Evolutionary conservation across 2,888 invertebrate species (phyloP).

Genomic region (Ceraclea dissimilis): DNA sequence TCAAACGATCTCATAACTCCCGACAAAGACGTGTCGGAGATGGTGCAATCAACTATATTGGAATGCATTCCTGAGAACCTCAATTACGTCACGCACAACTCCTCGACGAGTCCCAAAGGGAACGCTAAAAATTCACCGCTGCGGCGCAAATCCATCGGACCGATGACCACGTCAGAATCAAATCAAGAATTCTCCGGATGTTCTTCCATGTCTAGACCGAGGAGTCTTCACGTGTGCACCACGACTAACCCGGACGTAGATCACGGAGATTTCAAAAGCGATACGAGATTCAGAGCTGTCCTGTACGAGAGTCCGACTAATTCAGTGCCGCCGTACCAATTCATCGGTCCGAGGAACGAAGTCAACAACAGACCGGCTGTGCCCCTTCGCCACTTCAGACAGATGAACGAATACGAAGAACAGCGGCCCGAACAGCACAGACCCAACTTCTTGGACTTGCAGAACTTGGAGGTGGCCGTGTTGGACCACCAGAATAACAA

Average conservation of each 20-base stretch:
- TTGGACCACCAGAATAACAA: slow-evolving; percentile 39
- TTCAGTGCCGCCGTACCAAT: too few relatives aligned
- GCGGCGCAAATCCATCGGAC: slow-evolving; percentile 15
- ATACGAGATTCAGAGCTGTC: background rate
- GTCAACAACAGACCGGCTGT: background rate
- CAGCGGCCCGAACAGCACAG: slow-evolving; percentile 5
- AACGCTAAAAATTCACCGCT: background rate
- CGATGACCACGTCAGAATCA: background rate
- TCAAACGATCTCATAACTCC: slow-evolving; percentile 22
- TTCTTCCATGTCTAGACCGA: slow-evolving; percentile 13
- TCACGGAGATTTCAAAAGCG: slow-evolving; percentile 7
- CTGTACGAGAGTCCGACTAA: background rate
- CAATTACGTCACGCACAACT: slow-evolving; percentile 10
- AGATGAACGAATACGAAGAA: slow-evolving; percentile 6
- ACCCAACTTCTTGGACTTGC: slow-evolving; percentile 18
- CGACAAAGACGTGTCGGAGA: slow-evolving; percentile 17
- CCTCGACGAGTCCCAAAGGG: slow-evolving; percentile 5
- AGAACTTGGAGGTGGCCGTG: slow-evolving; percentile 27
- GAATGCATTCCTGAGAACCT: slow-evolving; percentile 23
- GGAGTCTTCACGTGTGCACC: slow-evolving; percentile 13
- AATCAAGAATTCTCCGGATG: slow-evolving; percentile 8
- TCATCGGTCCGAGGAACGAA: background rate
- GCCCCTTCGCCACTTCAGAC: background rate
- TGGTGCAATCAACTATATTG: slow-evolving; percentile 14
- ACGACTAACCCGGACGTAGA: slow-evolving; percentile 7